Evolutionary conservation across 1,140 invertebrate species (phyloP).

Genomic region (Pomacea maculata): DNA sequence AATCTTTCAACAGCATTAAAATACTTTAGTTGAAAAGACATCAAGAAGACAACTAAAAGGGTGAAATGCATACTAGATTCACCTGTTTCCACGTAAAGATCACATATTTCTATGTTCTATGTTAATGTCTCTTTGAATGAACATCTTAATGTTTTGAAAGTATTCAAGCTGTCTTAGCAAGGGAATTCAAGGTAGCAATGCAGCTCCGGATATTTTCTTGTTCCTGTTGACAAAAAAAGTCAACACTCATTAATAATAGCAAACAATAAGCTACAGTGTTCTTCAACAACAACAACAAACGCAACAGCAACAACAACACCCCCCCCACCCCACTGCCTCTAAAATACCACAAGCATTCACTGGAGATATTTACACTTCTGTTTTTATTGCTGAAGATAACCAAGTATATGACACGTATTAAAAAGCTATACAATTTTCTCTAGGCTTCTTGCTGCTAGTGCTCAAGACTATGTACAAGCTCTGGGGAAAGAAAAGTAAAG

Average conservation of each 20-base stretch:
- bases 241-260: background rate
- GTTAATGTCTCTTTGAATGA: too few species aligned
- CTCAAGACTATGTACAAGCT: background rate
- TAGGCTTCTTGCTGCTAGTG: background rate
- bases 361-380: background rate
- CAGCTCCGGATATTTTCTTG: conserved; percentile 89
- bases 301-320: too few species aligned
- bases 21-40: too few species aligned
- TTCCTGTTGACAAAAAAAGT: conserved; percentile 68
- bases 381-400: background rate
- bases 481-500: too few species aligned
- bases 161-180: conserved; percentile 59
- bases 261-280: background rate
- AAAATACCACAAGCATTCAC: background rate
- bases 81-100: too few species aligned
- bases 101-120: too few species aligned
- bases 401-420: background rate
- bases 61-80: too few species aligned
- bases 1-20: too few species aligned
- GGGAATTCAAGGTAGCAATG: conserved; percentile 84
- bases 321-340: too few species aligned
- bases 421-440: background rate
- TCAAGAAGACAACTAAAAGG: too few species aligned
- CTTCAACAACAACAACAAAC: background rate
- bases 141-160: too few species aligned